Conservation (phyloP, 2,113 vertebrate genomes). For the Brachypteracias leptosomus region DNA sequence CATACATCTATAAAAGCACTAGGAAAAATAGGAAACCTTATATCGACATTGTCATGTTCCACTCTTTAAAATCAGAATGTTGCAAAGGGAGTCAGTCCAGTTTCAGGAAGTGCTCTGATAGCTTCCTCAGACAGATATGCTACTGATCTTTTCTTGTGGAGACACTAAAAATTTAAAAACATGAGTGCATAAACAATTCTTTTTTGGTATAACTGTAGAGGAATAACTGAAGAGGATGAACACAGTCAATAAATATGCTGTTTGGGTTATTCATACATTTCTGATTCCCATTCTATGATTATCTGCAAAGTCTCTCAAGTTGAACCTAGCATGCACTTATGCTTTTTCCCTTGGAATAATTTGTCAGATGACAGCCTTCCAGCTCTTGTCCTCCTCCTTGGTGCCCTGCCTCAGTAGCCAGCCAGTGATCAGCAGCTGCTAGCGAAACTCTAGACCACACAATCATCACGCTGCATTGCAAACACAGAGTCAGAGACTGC, state of each 20-base stretch:
- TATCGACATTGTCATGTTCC: not conserved
- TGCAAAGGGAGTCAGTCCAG: fast-evolving
- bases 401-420: not conserved
- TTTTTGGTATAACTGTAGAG: not conserved
- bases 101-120: not conserved
- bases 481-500: not conserved
- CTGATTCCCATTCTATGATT: not conserved
- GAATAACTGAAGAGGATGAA: not conserved
- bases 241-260: fast-evolving
- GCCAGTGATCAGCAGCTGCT: not conserved
- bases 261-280: not conserved
- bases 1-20: not conserved
- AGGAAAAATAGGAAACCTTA: not conserved
- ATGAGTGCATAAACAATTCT: fast-evolving
- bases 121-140: not conserved
- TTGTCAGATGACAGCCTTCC: not conserved
- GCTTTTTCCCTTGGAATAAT: not conserved
- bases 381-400: not conserved
- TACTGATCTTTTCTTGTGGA: not conserved
- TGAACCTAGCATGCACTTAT: not conserved
- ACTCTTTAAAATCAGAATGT: fast-evolving
- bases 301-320: not conserved
- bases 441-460: not conserved
- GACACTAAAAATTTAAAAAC: not conserved
- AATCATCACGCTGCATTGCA: not conserved